Conservation (phyloP, 2,888 invertebrate genomes). For the Portevinia maculata region DNA sequence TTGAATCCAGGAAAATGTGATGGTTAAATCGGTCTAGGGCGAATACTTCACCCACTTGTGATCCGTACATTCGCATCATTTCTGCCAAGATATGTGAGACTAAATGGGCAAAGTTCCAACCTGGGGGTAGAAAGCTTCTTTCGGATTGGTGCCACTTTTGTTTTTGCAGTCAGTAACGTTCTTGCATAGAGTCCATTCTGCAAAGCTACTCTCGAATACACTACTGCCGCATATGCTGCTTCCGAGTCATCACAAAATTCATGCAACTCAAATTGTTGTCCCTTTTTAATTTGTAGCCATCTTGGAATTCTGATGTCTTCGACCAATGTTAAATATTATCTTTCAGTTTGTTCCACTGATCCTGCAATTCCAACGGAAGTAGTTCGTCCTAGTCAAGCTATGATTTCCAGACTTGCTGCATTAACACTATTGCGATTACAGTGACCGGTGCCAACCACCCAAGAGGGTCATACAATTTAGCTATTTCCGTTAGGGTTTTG, state of each 20-base stretch:
- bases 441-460: slow-evolving; percentile 22
- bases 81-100: no score
- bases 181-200: not conserved
- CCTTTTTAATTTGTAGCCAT: not conserved
- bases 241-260: no score
- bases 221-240: not conserved
- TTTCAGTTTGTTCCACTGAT: not conserved
- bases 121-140: no score
- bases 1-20: no score
- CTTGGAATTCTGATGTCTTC: not conserved
- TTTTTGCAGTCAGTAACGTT: no score
- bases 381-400: slow-evolving; percentile 13
- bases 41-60: not conserved
- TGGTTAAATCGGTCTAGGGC: not conserved
- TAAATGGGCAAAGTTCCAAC: no score
- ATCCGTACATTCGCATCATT: not conserved
- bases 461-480: slow-evolving; percentile 7
- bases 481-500: slow-evolving; percentile 12
- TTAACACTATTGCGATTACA: slow-evolving; percentile 17
- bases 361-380: not conserved
- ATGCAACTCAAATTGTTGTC: not conserved
- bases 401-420: slow-evolving; percentile 28
- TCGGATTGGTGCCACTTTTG: no score
- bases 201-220: not conserved
- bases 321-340: not conserved